Base-by-base conservation (phyloP, 2,113 vertebrate species). In the Tricholaema leucomelas region DNA sequence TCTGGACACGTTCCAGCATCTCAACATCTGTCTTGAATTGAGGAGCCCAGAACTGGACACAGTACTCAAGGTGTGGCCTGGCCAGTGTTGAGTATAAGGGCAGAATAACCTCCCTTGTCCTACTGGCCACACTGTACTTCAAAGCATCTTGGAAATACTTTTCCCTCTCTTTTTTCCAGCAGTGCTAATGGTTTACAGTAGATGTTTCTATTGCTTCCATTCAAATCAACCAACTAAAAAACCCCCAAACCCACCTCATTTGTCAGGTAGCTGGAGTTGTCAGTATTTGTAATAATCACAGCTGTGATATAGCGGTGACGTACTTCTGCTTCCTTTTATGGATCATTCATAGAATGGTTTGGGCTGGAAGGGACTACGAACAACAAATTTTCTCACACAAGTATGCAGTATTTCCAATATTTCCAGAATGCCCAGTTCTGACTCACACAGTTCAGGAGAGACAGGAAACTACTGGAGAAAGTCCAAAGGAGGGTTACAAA, bases 301-400 rank as follows among this genome's bases (percentile, higher is more conserved):
- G 23, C 21, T 50, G 48, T 24, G 7, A 40, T 63, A n/a, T 13
- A 59, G 14, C 30, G 5, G 25, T 84, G 66, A 61, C 9, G 59
- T 59, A 50, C 9, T 8, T 27, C 35, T 69, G n/a, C 17, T 44
- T 83, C 9, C 28, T 58, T 59, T 7, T 30, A 50, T 54, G 42
- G 7, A 46, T 5, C 33, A 77, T 12, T 46, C 23, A 50, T 24
- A 50, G 48, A 50, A 50, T 24, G 48, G 46, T 48, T 48, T 48
- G 46, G 48, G 48, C 12, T 20, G 23, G 42, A 42, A 42, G 42
- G 21, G 92, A 95, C 64, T 52, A 36, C 84, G 64, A 94, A 73
- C 87, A 85, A 92, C 90, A 94, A 90, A 64, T 88, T 58, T 80
- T 82, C 8, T 94, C 55, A 94, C 69, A 79, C 78, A 91, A 88